A percentile compares a stretch with the other conserved stretches of the same genome.
Conservation (phyloP, 2,797 vertebrate genomes). For the Poecilia wingei region DNA sequence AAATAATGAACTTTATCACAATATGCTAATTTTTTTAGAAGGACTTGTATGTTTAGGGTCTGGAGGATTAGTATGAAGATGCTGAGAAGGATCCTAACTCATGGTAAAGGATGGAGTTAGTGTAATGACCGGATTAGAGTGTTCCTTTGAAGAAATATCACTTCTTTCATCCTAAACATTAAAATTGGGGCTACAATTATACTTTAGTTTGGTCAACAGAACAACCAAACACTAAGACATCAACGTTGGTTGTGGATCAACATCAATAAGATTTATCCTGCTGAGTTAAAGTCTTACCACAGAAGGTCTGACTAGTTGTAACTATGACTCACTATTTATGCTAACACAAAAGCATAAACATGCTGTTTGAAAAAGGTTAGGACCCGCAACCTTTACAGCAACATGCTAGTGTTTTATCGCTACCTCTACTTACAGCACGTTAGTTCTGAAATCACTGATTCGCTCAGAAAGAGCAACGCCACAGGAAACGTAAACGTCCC, state of each 20-base stretch:
- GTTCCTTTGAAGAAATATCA: not conserved
- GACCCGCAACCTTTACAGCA: not conserved
- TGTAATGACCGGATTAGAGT: not conserved
- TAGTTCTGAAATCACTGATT: slow-evolving; percentile 3
- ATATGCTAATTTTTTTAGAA: too few species aligned
- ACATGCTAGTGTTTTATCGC: not conserved
- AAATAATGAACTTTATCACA: too few species aligned
- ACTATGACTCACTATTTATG: not conserved
- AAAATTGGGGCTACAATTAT: not conserved
- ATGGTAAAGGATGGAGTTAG: not conserved
- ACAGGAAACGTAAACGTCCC: not conserved
- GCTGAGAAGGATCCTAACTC: not conserved
- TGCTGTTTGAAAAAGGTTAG: not conserved
- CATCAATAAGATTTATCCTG: not conserved
- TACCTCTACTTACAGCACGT: not conserved
- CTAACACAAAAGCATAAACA: slow-evolving; percentile 3
- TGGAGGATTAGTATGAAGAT: not conserved
- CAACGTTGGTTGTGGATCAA: not conserved
- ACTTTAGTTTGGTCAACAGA: not conserved
- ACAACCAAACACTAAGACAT: not conserved
- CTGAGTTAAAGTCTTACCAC: not conserved
- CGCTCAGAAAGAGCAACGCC: not conserved
- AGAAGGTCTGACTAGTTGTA: not conserved
- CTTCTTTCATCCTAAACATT: not conserved
- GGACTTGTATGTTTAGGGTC: not conserved